phyloP scores from a whole-genome alignment of 2,113 vertebrate genomes.

The Scytalopus superciliaris region DNA sequence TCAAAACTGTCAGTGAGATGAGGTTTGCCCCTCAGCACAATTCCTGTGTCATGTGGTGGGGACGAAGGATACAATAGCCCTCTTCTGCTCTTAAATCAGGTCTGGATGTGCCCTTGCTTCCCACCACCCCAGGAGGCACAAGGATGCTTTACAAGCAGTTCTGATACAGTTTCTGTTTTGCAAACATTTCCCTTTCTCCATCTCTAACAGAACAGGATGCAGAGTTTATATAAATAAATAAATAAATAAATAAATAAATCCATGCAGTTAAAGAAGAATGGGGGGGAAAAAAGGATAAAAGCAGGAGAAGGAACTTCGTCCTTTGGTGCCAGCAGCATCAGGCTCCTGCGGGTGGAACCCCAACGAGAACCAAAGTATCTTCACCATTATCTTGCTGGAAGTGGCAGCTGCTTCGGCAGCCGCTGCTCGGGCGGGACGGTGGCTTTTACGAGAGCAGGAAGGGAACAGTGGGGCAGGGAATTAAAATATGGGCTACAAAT shows the following conservation, averaged over 20 bases:
- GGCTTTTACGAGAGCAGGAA: background rate
- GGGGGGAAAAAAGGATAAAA: background rate
- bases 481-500: constrained; percentile 53
- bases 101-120: background rate
- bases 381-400: background rate
- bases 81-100: background rate
- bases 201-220: background rate
- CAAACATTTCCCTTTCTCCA: background rate
- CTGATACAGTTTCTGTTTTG: background rate
- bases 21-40: background rate
- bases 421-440: background rate
- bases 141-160: background rate
- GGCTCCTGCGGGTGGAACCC: constrained; percentile 14
- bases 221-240: background rate
- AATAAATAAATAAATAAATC: background rate
- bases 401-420: constrained; percentile 5
- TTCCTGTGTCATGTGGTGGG: rapidly evolving
- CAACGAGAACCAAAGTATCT: background rate
- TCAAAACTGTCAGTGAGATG: background rate
- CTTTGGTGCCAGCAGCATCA: background rate
- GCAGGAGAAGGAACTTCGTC: background rate
- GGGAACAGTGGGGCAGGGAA: constrained; percentile 49
- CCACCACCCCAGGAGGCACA: background rate
- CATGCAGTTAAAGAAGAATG: background rate
- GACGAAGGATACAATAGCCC: background rate